phyloP scores from a whole-genome alignment of 2,888 invertebrate species.

The Marasmarcha lunaedactyla region DNA sequence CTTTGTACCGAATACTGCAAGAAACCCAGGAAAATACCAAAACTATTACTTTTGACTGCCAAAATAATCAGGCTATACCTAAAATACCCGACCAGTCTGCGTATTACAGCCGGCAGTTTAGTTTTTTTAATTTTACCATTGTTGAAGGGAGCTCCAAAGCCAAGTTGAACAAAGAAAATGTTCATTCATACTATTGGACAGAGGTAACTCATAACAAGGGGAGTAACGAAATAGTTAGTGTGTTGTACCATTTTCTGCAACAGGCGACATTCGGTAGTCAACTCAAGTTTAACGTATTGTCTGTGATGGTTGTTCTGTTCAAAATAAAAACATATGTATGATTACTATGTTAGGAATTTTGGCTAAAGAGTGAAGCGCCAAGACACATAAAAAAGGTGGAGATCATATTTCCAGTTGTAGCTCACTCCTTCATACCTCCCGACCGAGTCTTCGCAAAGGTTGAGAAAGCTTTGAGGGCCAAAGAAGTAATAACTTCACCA shows the following conservation, averaged over 20 bases:
- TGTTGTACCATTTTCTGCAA: constrained; percentile 10
- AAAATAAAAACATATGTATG: constrained; percentile 18
- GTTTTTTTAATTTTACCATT: constrained; percentile 28
- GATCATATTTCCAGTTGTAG: too few relatives aligned
- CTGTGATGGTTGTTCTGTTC: constrained; percentile 16
- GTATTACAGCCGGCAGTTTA: too few relatives aligned
- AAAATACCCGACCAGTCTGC: too few relatives aligned
- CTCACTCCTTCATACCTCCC: too few relatives aligned
- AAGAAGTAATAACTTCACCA: too few relatives aligned
- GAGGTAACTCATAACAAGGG: constrained; percentile 10
- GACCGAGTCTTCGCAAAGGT: too few relatives aligned
- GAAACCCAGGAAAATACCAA: constrained; percentile 12
- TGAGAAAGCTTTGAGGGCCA: too few relatives aligned
- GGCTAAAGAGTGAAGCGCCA: too few relatives aligned
- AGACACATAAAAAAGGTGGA: too few relatives aligned
- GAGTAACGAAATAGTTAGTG: constrained; percentile 12
- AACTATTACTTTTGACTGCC: too few relatives aligned
- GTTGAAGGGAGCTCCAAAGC: constrained; percentile 21
- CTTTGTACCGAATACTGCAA: constrained; percentile 7
- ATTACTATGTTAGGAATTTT: constrained; percentile 14
- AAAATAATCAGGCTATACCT: too few relatives aligned
- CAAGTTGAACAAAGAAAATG: constrained; percentile 13
- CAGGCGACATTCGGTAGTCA: constrained; percentile 2
- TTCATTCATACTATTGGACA: constrained; percentile 12
- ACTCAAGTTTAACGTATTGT: constrained; percentile 13